Conservation (phyloP, 2,888 invertebrate species). For the Eustalomyia histrio region DNA sequence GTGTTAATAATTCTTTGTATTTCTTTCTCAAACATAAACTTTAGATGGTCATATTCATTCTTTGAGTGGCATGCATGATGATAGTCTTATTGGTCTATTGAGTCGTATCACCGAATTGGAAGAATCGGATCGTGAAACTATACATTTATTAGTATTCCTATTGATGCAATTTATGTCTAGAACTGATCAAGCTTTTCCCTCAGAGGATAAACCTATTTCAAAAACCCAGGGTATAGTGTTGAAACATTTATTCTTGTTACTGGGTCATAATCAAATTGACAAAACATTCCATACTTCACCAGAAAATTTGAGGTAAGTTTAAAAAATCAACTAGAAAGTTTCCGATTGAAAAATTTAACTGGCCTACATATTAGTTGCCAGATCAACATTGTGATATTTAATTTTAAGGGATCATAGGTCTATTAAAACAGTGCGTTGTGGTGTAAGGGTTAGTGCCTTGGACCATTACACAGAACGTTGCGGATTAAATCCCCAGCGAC, state of each 20-base stretch:
- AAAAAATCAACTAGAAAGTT: too few relatives aligned
- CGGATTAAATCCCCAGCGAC: too few relatives aligned
- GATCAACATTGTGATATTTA: too few relatives aligned
- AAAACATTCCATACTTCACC: conserved; percentile 95
- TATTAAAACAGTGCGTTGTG: too few relatives aligned
- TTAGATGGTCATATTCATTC: conserved; percentile 92
- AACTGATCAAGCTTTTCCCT: conserved; percentile 89
- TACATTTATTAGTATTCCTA: conserved; percentile 95
- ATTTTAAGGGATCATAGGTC: too few relatives aligned
- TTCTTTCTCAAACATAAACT: not conserved
- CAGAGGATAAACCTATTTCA: conserved; percentile 89
- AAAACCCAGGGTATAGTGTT: conserved; percentile 93
- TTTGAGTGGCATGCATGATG: conserved; percentile 89
- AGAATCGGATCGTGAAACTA: conserved; percentile 96
- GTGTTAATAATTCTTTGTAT: not conserved
- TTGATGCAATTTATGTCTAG: conserved; percentile 97
- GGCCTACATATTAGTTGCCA: too few relatives aligned
- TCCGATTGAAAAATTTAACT: too few relatives aligned
- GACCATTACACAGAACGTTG: too few relatives aligned
- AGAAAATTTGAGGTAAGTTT: conserved; percentile 86
- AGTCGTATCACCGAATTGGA: conserved; percentile 95
- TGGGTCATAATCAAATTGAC: conserved; percentile 96
- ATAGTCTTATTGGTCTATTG: conserved; percentile 88
- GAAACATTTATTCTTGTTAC: conserved; percentile 92
- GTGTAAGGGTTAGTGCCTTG: too few relatives aligned